Evolutionary conservation across 2,888 invertebrate genomes (phyloP), one percentile per base, ranked within the genome.

Genomic region (Drosophila vallismaia): DNA sequence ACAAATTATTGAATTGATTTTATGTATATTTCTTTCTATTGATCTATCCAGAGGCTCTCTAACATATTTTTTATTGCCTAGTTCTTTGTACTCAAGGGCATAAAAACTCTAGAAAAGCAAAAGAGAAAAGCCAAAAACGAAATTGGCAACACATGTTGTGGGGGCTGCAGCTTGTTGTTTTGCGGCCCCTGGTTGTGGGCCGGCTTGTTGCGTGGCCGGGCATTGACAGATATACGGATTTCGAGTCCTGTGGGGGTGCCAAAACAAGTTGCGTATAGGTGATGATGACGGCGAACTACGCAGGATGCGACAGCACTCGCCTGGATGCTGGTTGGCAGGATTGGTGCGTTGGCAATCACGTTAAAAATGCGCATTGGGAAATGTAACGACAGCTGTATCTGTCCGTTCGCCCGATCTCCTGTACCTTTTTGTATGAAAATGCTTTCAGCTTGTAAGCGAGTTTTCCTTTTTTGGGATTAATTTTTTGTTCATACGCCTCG

Each of bases 381-480:
- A 74, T 86, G 74, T 86, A 71, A 71, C 83, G 78, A 67, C 86
- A 78, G 80, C 78, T 86, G 82, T 76, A 74, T 66, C 63, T 63
- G 38, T 64, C 52, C 53, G 31, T 64, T 31, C 38, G 14, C 4
- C 14, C 36, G 2, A 31, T 8, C 28, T 33, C 50, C 50, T 66
- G 48, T 40, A 28, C 63, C 45, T 50, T 36, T 48, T 19, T 52
- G 36, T 46, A 52, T 48, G 50, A 42, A 62, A 70, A 78, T 82
- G 76, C 64, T 56, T 53, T 31, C 42, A 60, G 52, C 64, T 29
- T 64, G 57, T 70, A 64, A 64, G 63, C 63, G 53, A 45, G 51
- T 67, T 75, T 75, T 74, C 67, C 70, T 67, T 75, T 80, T 77
- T 78, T 77, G 74, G 82, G 71, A 74, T 77, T 77, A 71, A 77